Conservation (phyloP, 2,113 vertebrate species). For the Anser cygnoides region DNA sequence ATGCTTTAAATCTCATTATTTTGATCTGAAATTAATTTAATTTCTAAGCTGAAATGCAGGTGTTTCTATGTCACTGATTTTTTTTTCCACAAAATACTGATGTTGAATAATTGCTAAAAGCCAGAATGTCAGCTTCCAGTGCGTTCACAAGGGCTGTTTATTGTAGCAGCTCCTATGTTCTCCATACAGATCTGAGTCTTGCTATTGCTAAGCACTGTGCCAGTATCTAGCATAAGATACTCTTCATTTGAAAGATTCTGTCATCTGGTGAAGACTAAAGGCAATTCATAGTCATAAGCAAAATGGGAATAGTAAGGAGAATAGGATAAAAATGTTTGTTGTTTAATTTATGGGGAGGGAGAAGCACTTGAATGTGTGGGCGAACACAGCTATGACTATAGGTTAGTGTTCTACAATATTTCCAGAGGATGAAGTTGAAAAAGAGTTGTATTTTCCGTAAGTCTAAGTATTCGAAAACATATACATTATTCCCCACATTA, state of each 20-base stretch:
- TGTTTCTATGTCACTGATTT: background rate
- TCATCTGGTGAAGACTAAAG: background rate
- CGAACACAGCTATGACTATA: background rate
- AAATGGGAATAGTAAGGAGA: background rate
- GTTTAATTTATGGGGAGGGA: background rate
- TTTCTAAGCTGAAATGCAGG: background rate
- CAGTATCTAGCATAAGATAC: background rate
- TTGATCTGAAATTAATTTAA: background rate
- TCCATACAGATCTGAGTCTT: background rate
- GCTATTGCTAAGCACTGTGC: background rate
- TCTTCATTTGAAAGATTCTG: background rate
- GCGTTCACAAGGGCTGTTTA: background rate
- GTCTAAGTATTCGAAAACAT: background rate
- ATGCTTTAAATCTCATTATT: background rate
- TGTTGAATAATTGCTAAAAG: background rate
- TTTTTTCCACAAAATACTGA: background rate
- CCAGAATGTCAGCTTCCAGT: background rate
- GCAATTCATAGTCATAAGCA: background rate
- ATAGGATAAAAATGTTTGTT: background rate
- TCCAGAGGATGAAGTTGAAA: background rate
- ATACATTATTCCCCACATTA: background rate
- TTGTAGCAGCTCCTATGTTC: background rate
- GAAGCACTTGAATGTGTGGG: accelerated
- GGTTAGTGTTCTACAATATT: background rate
- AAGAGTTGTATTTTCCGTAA: background rate